Percentiles rank a stretch among this genome's conserved stretches.
phyloP scores from a whole-genome alignment of 1,140 invertebrate genomes.

The Pseudomyrmex cubaensis region DNA sequence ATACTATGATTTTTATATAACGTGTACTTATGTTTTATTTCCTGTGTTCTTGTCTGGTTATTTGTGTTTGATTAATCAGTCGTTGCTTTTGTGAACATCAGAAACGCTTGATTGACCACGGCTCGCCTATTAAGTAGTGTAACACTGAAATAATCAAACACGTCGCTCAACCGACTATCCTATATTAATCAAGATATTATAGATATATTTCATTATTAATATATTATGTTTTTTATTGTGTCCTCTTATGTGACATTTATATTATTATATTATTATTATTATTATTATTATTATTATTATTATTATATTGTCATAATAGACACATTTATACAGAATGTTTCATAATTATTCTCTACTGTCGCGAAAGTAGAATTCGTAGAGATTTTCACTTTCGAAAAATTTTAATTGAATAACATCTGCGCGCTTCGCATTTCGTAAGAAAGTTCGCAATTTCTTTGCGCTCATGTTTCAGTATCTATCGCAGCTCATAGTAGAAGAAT shows the following conservation, averaged over 20 bases:
- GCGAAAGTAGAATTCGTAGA: background rate
- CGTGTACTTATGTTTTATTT: constrained; percentile 81
- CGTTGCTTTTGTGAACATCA: constrained; percentile 17
- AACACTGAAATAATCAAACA: constrained; percentile 57
- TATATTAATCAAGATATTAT: constrained; percentile 60
- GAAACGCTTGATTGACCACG: constrained; percentile 13
- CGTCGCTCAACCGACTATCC: constrained; percentile 44
- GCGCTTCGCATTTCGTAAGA: background rate
- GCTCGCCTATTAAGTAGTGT: constrained; percentile 28
- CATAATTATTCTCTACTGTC: constrained; percentile 10
- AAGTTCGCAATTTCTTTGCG: background rate
- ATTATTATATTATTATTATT: constrained; percentile 59
- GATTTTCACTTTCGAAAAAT: background rate
- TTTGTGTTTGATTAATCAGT: constrained; percentile 67
- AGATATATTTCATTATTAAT: constrained; percentile 69
- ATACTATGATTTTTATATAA: constrained; percentile 81
- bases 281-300: constrained; percentile 63
- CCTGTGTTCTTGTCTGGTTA: constrained; percentile 77
- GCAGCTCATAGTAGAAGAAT: background rate
- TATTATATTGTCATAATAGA: constrained; percentile 14
- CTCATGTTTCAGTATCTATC: background rate
- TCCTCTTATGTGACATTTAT: constrained; percentile 41
- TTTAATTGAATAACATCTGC: background rate
- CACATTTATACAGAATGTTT: constrained; percentile 8
- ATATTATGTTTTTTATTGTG: constrained; percentile 63